Evolutionary conservation across 2,797 vertebrate species (phyloP).

Genomic region (Stomatorhinus walkeri): DNA sequence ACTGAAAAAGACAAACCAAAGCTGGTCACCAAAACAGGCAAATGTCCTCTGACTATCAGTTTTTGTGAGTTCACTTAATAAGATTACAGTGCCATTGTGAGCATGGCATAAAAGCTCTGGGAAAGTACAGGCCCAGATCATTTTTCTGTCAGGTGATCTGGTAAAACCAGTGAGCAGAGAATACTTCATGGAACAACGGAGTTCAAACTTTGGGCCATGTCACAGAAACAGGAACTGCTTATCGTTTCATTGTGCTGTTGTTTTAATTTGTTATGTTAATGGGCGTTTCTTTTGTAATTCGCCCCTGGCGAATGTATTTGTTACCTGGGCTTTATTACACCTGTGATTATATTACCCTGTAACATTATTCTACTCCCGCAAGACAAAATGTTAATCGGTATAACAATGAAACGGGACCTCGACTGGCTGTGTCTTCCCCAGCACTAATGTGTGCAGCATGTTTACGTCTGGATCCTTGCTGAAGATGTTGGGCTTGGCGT

Average conservation of each 20-base stretch:
- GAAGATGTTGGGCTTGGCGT: constrained; percentile 89
- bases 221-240: background rate
- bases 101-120: background rate
- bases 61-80: background rate
- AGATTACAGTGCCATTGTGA: background rate
- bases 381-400: background rate
- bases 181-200: background rate
- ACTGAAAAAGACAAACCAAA: constrained; percentile 55
- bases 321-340: background rate
- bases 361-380: background rate
- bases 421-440: constrained; percentile 77
- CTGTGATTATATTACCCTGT: background rate
- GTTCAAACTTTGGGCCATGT: background rate
- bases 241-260: background rate
- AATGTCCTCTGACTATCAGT: background rate
- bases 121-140: background rate
- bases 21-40: background rate
- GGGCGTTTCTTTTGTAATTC: background rate
- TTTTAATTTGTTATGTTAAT: background rate
- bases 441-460: constrained; percentile 78
- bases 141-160: background rate
- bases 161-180: background rate
- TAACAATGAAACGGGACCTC: constrained; percentile 59
- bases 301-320: background rate
- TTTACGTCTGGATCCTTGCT: constrained; percentile 88